Base-by-base conservation (phyloP, 1,140 invertebrate species). In the Atta texana region DNA sequence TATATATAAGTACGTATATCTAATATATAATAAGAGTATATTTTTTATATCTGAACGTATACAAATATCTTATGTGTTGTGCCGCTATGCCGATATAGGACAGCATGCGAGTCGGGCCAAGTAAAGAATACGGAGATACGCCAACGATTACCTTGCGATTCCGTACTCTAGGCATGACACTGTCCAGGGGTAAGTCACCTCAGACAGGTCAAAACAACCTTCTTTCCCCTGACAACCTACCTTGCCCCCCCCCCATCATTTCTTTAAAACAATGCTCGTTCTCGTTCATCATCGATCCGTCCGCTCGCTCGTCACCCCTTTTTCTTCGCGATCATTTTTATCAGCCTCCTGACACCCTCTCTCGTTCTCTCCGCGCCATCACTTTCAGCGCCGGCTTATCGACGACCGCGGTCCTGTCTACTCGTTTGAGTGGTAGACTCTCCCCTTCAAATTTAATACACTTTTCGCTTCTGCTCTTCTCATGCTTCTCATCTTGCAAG, bases 81-180 rank as follows among this genome's bases (percentile, higher is more conserved):
- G 94, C 94, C 93, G 94, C 89, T 94, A 95, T 31, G 31, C 92
- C 90, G 92, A 94, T 94, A 94, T 95, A 95, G 95, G 94, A 95
- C 95, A 95, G 94, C 95, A 95, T 95, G 95, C 94, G 94, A 95
- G 95, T 94, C 95, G 93, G 91, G 94, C 94, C 94, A 95, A 95
- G 94, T 95, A 95, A 95, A 95, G 94, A 94, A 93, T 94, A 94
- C 93, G 92, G 94, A 95, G 94, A 95, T 87, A 94, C 93, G 93
- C 68, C 95, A 93, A 91, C 94, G 92, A 94, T 95, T 93, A 94
- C 92, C 94, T 94, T 95, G 92, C 93, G 93, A 95, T 94, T 94
- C 92, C 93, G 92, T 95, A 94, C 93, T 93, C 94, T 95, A 95
- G 94, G 93, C 94, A 94, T 94, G 93, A 94, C 87, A 95, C 93